These are phyloP conservation scores for Drosophila biarmipes DNA, from an alignment of 1,140 invertebrate genomes.

Conservation along the genomic window DNA sequence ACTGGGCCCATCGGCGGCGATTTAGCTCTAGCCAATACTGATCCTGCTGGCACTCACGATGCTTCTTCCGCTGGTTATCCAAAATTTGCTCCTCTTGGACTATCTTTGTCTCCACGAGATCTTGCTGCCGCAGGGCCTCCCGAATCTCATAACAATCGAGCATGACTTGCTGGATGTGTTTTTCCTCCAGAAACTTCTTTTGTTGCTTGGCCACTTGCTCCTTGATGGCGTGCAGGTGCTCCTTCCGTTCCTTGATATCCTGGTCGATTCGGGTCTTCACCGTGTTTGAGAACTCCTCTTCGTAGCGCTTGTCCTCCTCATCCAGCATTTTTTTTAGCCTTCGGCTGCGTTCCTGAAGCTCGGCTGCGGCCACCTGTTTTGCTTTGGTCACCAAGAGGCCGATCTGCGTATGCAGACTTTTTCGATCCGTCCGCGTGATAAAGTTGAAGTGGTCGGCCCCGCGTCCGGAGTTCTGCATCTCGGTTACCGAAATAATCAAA, in stretches of 20 bases:
- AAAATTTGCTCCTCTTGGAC: conserved; percentile 72
- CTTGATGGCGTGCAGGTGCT: conserved; percentile 59
- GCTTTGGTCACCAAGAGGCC: conserved; percentile 65
- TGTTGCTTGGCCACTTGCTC: conserved; percentile 48
- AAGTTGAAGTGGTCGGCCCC: conserved; percentile 67
- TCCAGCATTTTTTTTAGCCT: conserved; percentile 61
- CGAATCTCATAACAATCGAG: conserved; percentile 74
- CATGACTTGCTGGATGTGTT: conserved; percentile 69
- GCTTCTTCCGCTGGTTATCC: conserved; percentile 58
- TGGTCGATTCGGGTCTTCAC: conserved; percentile 70
- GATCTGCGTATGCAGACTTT: conserved; percentile 69
- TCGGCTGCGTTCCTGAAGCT: conserved; percentile 51
- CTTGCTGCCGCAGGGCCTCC: conserved; percentile 59
- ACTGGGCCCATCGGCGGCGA: conserved; percentile 55
- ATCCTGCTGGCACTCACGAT: conserved; percentile 55
- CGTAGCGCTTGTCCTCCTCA: conserved; percentile 65
- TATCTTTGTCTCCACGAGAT: conserved; percentile 52
- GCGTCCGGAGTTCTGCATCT: conserved; percentile 48
- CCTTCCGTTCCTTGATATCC: conserved; percentile 66
- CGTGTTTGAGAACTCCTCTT: conserved; percentile 71
- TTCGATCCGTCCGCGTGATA: conserved; percentile 68
- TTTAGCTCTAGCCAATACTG: conserved; percentile 64
- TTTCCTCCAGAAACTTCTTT: conserved; percentile 57
- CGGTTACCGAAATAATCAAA: neutral
- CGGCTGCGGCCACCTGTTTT: conserved; percentile 43